Base-by-base conservation (phyloP, 2,113 vertebrate species). In the Hemicordylus capensis region DNA sequence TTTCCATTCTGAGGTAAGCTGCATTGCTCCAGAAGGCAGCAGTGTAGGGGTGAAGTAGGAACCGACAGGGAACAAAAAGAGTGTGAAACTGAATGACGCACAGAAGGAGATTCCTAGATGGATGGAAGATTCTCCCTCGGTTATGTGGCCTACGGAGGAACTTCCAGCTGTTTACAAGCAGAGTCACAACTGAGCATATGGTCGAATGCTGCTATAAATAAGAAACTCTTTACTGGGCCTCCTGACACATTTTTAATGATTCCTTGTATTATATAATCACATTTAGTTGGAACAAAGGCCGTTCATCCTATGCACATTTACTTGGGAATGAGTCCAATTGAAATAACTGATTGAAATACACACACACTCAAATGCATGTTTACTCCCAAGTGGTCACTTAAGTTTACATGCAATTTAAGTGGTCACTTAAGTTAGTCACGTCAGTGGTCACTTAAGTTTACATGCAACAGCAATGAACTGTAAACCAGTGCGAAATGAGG, bases 1-100 rank as follows among this genome's bases (percentile, higher is more conserved):
- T 87, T 87, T 87, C 81, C 56, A 83, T 83, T 74, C 75, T 87
- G 81, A 87, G 86, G 86, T 87, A 87, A 87, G 86, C 81, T 46
- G 28, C 31, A 72, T 73, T 31, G 14, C 67, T 51, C 66, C 46
- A 39, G 81, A 67, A 72, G 20, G 81, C 56, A 83, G 58, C 74
- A 61, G 76, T 72, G 56, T 72, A 85, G 17, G 72, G 46, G 72
- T 54, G 63, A 86, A 58, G 78, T 64, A 42, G 77, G 76, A 64
- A 78, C 44, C 64, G 75, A 87, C 74, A 70, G 69, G 86, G 86
- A 87, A 87, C 67, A 87, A 66, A 73, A 78, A 78, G 31, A 73
- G 75, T 72, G 81, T 73, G 75, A 83, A 87, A 63, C 58, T 34
- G 76, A 83, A 77, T 51, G 44, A 87, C 56, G 34, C 37, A n/a